Conservation (phyloP, 2,888 invertebrate genomes). For the Glaucopsyche alexis region DNA sequence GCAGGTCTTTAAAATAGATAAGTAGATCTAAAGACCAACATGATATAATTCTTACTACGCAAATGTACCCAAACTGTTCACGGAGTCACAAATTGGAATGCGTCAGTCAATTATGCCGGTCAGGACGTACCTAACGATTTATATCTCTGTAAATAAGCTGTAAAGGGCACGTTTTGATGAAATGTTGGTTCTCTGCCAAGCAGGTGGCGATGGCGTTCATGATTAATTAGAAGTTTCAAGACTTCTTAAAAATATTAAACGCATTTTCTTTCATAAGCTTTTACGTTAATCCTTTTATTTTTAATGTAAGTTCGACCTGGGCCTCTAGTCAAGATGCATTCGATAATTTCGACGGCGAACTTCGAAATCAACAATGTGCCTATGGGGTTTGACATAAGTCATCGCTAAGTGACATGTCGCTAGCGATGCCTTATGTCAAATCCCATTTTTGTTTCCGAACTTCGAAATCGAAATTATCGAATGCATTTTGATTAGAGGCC, state of each 20-base stretch:
- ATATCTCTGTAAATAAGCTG: neutral
- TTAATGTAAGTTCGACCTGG: neutral
- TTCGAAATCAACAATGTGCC: too few species aligned
- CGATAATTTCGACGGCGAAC: too few species aligned
- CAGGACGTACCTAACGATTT: slow-evolving; percentile 5
- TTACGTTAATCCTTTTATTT: neutral
- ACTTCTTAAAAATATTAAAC: neutral
- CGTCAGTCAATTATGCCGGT: neutral
- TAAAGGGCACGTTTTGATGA: slow-evolving; percentile 18
- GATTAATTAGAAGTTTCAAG: neutral
- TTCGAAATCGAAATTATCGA: too few species aligned
- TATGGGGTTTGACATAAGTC: too few species aligned
- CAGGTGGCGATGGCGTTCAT: slow-evolving; percentile 4
- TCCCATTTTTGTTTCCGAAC: too few species aligned
- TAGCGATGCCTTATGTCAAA: too few species aligned
- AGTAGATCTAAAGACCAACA: too few species aligned
- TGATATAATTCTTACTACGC: too few species aligned
- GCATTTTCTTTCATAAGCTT: neutral
- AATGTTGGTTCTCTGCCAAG: slow-evolving; percentile 14
- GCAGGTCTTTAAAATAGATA: too few species aligned
- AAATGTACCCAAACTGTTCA: neutral
- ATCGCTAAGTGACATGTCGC: too few species aligned
- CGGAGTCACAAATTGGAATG: neutral
- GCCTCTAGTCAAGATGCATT: too few species aligned
- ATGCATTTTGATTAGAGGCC: too few species aligned